A percentile compares a stretch with the other conserved stretches of the same genome.
Conservation (phyloP, 2,888 invertebrate genomes). For the Caenorhabditis virilis region DNA sequence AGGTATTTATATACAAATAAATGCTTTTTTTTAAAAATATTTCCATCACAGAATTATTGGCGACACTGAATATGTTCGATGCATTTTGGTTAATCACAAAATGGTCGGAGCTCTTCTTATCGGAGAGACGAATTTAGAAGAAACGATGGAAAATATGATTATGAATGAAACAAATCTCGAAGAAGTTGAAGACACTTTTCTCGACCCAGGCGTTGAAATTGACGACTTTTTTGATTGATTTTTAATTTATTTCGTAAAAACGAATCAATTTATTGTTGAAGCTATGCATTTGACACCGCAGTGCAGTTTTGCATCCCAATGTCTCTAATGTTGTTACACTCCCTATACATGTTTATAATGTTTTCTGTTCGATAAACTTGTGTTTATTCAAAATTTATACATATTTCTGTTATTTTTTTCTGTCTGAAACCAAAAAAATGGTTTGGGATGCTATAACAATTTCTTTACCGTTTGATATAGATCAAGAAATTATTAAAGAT, state of each 20-base stretch:
- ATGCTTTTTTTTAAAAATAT: neutral
- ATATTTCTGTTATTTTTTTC: too few species aligned
- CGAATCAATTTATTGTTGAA: too few species aligned
- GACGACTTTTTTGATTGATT: conserved; percentile 97
- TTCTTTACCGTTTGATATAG: conserved; percentile 10
- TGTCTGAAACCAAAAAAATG: too few species aligned
- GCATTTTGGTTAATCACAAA: conserved; percentile 82
- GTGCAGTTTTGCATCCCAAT: too few species aligned
- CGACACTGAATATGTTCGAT: conserved; percentile 76
- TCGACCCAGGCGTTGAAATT: conserved; percentile 93
- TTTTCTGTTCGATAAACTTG: too few species aligned
- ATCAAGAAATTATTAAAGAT: conserved; percentile 3
- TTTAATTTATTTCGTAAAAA: too few species aligned
- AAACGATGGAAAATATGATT: conserved; percentile 75
- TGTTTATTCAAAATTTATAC: too few species aligned
- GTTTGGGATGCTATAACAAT: conserved; percentile 28
- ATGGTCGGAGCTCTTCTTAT: conserved; percentile 92
- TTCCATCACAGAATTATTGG: conserved; percentile 46
- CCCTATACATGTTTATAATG: too few species aligned
- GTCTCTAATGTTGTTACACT: too few species aligned
- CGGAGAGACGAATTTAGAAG: conserved; percentile 95
- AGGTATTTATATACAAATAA: conserved; percentile 14
- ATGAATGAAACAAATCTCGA: conserved; percentile 89
- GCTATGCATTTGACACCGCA: too few species aligned
- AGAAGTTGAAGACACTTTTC: conserved; percentile 85